Evolutionary conservation across 1,140 invertebrate genomes (phyloP).

Genomic region (Trichoplusia ni): DNA sequence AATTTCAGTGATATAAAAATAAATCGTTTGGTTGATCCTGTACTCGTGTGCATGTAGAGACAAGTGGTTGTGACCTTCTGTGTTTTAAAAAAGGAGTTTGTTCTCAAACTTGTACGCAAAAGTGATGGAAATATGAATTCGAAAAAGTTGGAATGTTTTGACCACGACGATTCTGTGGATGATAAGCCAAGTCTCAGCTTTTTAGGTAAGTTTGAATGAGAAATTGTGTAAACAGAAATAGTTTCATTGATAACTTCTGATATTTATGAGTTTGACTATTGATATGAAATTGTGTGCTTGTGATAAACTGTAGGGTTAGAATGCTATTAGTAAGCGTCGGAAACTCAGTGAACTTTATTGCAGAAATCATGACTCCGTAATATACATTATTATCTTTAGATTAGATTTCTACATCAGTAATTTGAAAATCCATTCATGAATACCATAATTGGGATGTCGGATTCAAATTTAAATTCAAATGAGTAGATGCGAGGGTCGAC

Average conservation of each 20-base stretch:
- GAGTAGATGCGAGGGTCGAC: neutral
- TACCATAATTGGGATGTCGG: slow-evolving; percentile 20
- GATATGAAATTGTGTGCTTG: slow-evolving; percentile 18
- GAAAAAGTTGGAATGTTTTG: slow-evolving; percentile 77
- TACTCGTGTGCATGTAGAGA: slow-evolving; percentile 54
- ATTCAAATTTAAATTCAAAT: slow-evolving; percentile 6
- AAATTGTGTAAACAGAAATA: slow-evolving; percentile 15
- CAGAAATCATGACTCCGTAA: slow-evolving; percentile 29
- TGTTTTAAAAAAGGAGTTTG: slow-evolving; percentile 55
- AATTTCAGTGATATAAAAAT: slow-evolving; percentile 35
- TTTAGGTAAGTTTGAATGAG: slow-evolving; percentile 65
- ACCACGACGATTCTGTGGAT: slow-evolving; percentile 71
- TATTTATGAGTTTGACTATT: slow-evolving; percentile 24
- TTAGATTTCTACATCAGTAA: slow-evolving; percentile 28
- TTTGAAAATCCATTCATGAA: slow-evolving; percentile 10
- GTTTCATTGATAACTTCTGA: slow-evolving; percentile 31
- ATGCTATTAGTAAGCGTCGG: slow-evolving; percentile 29
- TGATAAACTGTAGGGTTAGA: slow-evolving; percentile 23
- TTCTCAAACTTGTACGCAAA: slow-evolving; percentile 44
- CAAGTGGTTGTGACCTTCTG: slow-evolving; percentile 63
- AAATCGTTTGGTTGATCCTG: slow-evolving; percentile 42
- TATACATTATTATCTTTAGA: slow-evolving; percentile 30
- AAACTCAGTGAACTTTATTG: slow-evolving; percentile 15
- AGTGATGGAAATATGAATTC: slow-evolving; percentile 71
- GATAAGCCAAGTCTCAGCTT: slow-evolving; percentile 77